phyloP scores from a whole-genome alignment of 2,797 vertebrate species.

The Fratercula arctica region DNA sequence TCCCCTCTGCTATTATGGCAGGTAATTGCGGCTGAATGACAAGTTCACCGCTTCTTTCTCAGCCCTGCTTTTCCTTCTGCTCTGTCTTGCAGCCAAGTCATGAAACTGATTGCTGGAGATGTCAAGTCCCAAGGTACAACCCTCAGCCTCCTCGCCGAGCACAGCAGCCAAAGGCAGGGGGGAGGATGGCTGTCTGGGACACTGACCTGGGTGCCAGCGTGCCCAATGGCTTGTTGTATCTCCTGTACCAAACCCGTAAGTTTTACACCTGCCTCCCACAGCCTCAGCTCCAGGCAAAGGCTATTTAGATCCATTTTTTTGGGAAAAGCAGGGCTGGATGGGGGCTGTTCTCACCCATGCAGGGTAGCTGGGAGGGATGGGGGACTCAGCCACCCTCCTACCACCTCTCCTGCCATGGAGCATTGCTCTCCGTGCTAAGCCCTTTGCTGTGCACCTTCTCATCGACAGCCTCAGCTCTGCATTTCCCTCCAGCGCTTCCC shows the following conservation, averaged over 20 bases:
- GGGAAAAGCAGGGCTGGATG: neutral
- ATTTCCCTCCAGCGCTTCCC: neutral
- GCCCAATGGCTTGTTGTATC: fast-evolving
- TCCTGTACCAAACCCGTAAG: neutral
- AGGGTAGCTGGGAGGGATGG: neutral
- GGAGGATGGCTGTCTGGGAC: neutral
- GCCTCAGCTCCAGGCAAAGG: neutral
- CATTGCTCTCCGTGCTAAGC: fast-evolving
- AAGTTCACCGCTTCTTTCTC: neutral
- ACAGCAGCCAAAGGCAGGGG: no score
- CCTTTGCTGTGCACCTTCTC: neutral
- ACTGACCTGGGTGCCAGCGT: fast-evolving
- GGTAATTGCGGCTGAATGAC: constrained; percentile 30
- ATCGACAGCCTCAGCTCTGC: neutral
- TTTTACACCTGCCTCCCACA: neutral
- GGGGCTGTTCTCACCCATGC: fast-evolving
- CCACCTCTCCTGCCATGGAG: neutral
- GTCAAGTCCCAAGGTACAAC: neutral
- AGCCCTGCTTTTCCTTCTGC: neutral
- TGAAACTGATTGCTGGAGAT: neutral
- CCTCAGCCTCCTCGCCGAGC: fast-evolving
- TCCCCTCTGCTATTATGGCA: neutral
- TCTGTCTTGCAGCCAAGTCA: neutral
- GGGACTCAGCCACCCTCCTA: neutral
- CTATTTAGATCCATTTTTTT: neutral